Evolutionary conservation across 2,888 invertebrate genomes (phyloP).

Genomic region (Zhuqinia jingwanae): DNA sequence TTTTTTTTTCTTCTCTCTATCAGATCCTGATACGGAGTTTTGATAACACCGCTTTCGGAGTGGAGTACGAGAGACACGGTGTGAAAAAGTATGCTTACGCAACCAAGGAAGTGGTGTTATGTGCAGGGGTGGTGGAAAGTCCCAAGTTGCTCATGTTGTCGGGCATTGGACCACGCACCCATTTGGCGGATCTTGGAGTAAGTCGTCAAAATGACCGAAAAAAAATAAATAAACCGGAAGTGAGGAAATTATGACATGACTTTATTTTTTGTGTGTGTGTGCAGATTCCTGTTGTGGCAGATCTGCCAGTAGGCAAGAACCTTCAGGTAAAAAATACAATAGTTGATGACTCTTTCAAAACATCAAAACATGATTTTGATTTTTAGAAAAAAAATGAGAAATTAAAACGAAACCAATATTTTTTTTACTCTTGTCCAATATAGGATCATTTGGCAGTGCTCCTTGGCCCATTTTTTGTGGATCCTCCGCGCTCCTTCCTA

Average conservation of each 20-base stretch:
- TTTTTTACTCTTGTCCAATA: too few relatives aligned
- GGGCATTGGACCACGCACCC: slow-evolving; percentile 71
- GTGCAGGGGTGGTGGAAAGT: slow-evolving; percentile 69
- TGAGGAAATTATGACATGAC: background rate
- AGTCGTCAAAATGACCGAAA: background rate
- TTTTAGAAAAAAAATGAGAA: too few relatives aligned
- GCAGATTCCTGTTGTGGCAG: slow-evolving; percentile 72
- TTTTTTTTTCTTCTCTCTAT: too few relatives aligned
- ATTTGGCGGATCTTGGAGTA: slow-evolving; percentile 73
- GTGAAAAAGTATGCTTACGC: slow-evolving; percentile 69
- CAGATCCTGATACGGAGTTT: slow-evolving; percentile 72
- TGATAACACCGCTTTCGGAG: slow-evolving; percentile 74
- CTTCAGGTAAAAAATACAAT: too few relatives aligned
- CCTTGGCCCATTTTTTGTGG: slow-evolving; percentile 74
- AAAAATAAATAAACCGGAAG: background rate
- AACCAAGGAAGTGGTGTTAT: slow-evolving; percentile 74
- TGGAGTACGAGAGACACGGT: slow-evolving; percentile 74
- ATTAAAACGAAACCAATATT: too few relatives aligned
- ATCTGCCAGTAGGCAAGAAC: slow-evolving; percentile 73
- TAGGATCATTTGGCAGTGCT: slow-evolving; percentile 71
- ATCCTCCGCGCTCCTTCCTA: slow-evolving; percentile 69
- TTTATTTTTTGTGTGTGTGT: slow-evolving; percentile 54
- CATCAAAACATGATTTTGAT: too few relatives aligned
- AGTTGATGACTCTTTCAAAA: too few relatives aligned
- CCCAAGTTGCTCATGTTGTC: slow-evolving; percentile 73